A percentile compares a stretch with the other conserved stretches of the same genome.
Conservation (phyloP, 2,888 invertebrate species). For the Eilema griseolum region DNA sequence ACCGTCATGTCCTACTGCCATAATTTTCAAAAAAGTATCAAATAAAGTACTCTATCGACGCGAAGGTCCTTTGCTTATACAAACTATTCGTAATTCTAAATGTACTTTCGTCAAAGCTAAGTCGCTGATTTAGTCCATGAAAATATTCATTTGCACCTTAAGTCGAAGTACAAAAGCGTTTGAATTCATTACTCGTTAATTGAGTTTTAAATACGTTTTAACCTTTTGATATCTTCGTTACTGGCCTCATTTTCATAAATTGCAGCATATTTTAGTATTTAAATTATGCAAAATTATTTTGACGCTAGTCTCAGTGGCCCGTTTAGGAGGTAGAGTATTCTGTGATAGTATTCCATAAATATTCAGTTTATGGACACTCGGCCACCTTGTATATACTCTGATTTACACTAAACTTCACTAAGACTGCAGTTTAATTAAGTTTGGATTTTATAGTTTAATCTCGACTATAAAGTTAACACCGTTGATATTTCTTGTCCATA, state of each 20-base stretch:
- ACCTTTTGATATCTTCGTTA: slow-evolving; percentile 49
- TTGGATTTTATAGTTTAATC: slow-evolving; percentile 48
- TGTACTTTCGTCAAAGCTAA: slow-evolving; percentile 36
- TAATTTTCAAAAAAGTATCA: too few relatives aligned
- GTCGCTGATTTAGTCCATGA: slow-evolving; percentile 32
- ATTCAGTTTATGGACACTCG: slow-evolving; percentile 74
- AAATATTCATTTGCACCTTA: slow-evolving; percentile 46
- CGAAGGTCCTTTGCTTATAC: too few relatives aligned
- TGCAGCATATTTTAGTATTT: slow-evolving; percentile 67
- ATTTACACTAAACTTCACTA: slow-evolving; percentile 59
- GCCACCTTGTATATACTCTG: slow-evolving; percentile 65
- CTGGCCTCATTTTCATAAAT: slow-evolving; percentile 62
- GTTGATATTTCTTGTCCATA: slow-evolving; percentile 34
- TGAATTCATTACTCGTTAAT: slow-evolving; percentile 56
- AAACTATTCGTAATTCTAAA: slow-evolving; percentile 30
- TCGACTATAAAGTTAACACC: slow-evolving; percentile 46
- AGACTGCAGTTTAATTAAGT: slow-evolving; percentile 53
- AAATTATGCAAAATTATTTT: slow-evolving; percentile 77
- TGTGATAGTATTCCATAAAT: slow-evolving; percentile 66
- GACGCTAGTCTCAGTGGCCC: slow-evolving; percentile 66
- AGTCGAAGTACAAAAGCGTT: slow-evolving; percentile 46
- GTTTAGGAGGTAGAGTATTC: slow-evolving; percentile 56
- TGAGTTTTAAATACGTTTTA: slow-evolving; percentile 53
- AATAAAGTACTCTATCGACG: too few relatives aligned
- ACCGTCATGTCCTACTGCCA: too few relatives aligned